phyloP scores from a whole-genome alignment of 2,797 vertebrate genomes.

The Danio choprae region DNA sequence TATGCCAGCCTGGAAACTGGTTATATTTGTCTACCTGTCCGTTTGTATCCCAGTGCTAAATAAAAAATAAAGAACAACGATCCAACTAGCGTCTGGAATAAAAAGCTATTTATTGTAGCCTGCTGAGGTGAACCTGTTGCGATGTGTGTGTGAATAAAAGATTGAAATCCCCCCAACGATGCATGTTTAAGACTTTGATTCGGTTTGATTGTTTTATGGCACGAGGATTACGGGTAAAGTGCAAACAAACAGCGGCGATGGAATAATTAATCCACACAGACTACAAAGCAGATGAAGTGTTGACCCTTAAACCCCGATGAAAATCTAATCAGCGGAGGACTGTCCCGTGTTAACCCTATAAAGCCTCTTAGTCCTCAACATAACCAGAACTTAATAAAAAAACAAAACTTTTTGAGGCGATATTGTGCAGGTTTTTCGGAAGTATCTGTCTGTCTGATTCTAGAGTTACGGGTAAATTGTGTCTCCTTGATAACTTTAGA shows the following conservation, averaged over 20 bases:
- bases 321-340: background rate
- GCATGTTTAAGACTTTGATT: constrained; percentile 11
- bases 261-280: background rate
- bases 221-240: background rate
- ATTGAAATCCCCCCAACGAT: constrained; percentile 53
- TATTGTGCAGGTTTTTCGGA: no score
- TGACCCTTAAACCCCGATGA: background rate
- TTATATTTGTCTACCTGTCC: constrained; percentile 53
- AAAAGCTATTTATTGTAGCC: constrained; percentile 77
- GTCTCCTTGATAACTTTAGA: no score
- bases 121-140: constrained; percentile 65
- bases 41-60: constrained; percentile 45
- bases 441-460: no score
- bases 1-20: constrained; percentile 9
- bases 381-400: background rate
- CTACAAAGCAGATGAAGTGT: background rate
- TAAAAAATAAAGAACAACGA: constrained; percentile 51
- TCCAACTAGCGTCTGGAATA: constrained; percentile 51
- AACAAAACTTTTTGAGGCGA: no score
- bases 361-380: background rate
- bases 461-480: no score
- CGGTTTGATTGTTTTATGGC: constrained; percentile 14
- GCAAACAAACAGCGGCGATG: background rate
- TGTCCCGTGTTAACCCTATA: background rate
- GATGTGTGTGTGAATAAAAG: constrained; percentile 75